Base-by-base conservation (phyloP, 2,888 invertebrate genomes). In the Kryphioiulus occultus region DNA sequence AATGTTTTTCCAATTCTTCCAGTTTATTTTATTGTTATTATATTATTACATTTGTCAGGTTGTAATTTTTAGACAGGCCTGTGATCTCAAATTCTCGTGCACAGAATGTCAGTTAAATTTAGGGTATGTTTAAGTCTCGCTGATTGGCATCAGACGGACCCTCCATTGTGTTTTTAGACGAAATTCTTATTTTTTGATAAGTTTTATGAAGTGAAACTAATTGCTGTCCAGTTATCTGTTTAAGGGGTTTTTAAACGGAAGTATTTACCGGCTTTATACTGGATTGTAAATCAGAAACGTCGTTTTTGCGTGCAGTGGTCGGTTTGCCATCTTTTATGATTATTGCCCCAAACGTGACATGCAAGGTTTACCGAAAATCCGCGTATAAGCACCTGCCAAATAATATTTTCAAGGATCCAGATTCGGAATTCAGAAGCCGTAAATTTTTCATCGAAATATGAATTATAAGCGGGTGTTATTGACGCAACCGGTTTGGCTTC, bases 351-450 rank as follows among this genome's bases (percentile, higher is more conserved):
- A 68, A 68, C 26, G 1, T 68, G 68, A 68, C 68, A 68, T 1
- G 68, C 68, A 68, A 68, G 68, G 68, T 68, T 68, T 68, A n/a
- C 26, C 68, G 26, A 68, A 68, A 68, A 22, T 26, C 26, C 68
- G 10, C 26, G 10, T 68, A 68, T 68, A 68, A 68, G 3, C 68
- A 68, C 68, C 68, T 68, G 68, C 68, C 26, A 68, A 68, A 68
- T 22, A 68, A 26, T n/a, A 26, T 12, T 68, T 26, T 68, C 68
- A 68, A 68, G 68, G 68, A 68, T 68, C 68, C 68, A 68, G 68
- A 68, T 68, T 68, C 68, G 68, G 68, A 68, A 68, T 68, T 68
- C 68, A 68, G 26, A 68, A 68, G 68, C 68, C 68, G 68, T 68
- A 68, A 68, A 68, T 68, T 68, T 22, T 9, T 19, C 68, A 26